A percentile compares a stretch with the other conserved stretches of the same genome.
Conservation (phyloP, 2,888 invertebrate species). For the Lepidocyrtoides sp. region DNA sequence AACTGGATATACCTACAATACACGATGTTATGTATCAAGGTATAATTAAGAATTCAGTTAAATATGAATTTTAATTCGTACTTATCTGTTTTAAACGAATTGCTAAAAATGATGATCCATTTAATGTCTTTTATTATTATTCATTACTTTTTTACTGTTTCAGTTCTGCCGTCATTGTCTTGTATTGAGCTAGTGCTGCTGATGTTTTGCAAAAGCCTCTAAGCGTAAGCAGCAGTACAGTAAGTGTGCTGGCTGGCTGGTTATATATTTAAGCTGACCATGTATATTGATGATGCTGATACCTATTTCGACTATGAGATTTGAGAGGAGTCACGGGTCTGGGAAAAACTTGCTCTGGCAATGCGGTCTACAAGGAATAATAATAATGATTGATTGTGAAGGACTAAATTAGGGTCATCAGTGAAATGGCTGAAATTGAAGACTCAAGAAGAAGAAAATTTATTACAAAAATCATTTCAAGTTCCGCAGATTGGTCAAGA, state of each 20-base stretch:
- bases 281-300: background rate
- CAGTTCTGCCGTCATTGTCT: background rate
- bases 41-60: conserved; percentile 36
- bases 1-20: background rate
- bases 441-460: conserved; percentile 42
- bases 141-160: conserved; percentile 43
- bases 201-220: background rate
- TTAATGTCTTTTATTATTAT: conserved; percentile 27
- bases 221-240: background rate
- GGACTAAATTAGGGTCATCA: conserved; percentile 73
- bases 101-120: conserved; percentile 32
- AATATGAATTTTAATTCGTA: background rate
- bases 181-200: background rate
- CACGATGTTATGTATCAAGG: conserved; percentile 9
- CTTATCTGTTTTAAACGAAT: conserved; percentile 23
- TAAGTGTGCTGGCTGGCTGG: conserved; percentile 1
- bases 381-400: conserved; percentile 78
- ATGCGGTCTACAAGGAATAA: conserved; percentile 53
- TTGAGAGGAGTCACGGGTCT: conserved; percentile 51
- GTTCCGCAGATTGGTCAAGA: conserved; percentile 71
- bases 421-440: conserved; percentile 61
- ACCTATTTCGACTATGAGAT: background rate
- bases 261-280: background rate
- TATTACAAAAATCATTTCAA: conserved; percentile 70
- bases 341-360: conserved; percentile 67